phyloP scores from a whole-genome alignment of 2,797 vertebrate genomes.

The Thaleichthys pacificus region DNA sequence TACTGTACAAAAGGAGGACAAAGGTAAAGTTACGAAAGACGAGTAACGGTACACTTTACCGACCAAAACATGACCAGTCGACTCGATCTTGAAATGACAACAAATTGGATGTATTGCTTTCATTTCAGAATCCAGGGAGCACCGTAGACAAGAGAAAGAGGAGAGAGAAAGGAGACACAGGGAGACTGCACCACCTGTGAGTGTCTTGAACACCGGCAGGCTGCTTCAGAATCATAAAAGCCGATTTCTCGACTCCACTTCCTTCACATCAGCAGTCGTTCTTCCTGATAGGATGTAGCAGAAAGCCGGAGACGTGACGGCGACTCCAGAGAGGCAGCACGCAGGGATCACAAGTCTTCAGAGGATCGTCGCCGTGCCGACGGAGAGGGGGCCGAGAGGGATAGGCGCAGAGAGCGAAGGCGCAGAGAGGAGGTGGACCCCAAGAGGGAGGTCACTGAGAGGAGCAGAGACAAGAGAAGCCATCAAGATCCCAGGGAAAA shows the following conservation, averaged over 20 bases:
- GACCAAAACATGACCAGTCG: not conserved
- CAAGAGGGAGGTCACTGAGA: conserved; percentile 48
- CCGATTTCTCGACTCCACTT: not conserved
- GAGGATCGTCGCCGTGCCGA: conserved; percentile 29
- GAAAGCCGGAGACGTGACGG: conserved; percentile 53
- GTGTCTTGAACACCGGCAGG: not conserved
- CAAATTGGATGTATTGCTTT: conserved; percentile 14
- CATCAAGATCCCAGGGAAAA: conserved; percentile 30
- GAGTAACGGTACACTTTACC: not conserved
- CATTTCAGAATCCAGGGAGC: conserved; percentile 61
- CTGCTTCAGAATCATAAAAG: not conserved
- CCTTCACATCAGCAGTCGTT: not conserved
- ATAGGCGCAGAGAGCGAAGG: conserved; percentile 50
- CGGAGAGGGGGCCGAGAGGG: conserved; percentile 48
- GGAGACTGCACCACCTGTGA: conserved; percentile 66
- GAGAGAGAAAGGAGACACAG: conserved; percentile 68
- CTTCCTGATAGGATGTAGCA: conserved; percentile 55
- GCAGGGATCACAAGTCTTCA: conserved; percentile 36
- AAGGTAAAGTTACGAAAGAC: conserved; percentile 50
- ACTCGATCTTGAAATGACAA: not conserved
- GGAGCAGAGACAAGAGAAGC: conserved; percentile 33
- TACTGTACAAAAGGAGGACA: conserved; percentile 55
- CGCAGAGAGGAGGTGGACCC: conserved; percentile 57
- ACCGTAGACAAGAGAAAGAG: conserved; percentile 60
- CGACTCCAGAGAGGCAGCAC: conserved; percentile 40